These are phyloP conservation scores for Chrysaora quinquecirrha DNA, from an alignment of 30 jellyfish, hydroid and myxozoan genomes.

Conservation along the genomic window DNA sequence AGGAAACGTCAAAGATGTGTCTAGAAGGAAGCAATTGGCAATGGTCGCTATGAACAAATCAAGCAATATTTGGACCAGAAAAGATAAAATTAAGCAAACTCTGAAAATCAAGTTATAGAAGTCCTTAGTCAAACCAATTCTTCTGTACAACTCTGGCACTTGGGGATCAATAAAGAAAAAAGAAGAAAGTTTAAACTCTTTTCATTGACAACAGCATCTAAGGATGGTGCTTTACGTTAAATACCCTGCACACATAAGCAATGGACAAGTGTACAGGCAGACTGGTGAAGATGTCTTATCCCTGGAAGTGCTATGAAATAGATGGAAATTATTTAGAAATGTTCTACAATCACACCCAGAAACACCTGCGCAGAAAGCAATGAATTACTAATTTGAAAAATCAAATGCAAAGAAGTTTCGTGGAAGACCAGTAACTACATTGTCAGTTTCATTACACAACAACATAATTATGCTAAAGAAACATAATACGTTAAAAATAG, in stretches of 20 bases:
- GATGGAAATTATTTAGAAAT: too few relatives aligned
- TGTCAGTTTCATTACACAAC: slow-evolving; percentile 33
- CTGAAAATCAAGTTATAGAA: slow-evolving; percentile 8
- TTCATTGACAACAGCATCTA: slow-evolving; percentile 52
- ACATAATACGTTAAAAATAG: background rate
- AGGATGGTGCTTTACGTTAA: slow-evolving; percentile 19
- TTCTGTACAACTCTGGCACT: slow-evolving; percentile 26
- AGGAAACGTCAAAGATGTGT: slow-evolving; percentile 52
- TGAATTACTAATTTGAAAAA: slow-evolving; percentile 5
- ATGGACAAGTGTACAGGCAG: too few relatives aligned
- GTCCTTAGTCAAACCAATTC: slow-evolving; percentile 46
- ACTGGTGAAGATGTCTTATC: too few relatives aligned
- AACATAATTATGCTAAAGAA: slow-evolving; percentile 27
- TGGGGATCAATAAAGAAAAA: slow-evolving; percentile 54
- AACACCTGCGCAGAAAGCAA: too few relatives aligned
- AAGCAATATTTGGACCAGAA: slow-evolving; percentile 39
- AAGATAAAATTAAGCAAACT: slow-evolving; percentile 39
- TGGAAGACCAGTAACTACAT: slow-evolving; percentile 37
- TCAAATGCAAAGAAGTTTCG: slow-evolving; percentile 20
- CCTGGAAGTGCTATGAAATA: too few relatives aligned
- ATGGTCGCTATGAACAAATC: slow-evolving; percentile 40
- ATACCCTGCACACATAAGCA: too few relatives aligned
- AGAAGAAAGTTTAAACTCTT: slow-evolving; percentile 39
- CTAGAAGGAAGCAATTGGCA: slow-evolving; percentile 50
- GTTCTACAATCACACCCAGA: too few relatives aligned